phyloP scores from a whole-genome alignment of 2,113 vertebrate genomes.

The Pygoscelis antarcticus region DNA sequence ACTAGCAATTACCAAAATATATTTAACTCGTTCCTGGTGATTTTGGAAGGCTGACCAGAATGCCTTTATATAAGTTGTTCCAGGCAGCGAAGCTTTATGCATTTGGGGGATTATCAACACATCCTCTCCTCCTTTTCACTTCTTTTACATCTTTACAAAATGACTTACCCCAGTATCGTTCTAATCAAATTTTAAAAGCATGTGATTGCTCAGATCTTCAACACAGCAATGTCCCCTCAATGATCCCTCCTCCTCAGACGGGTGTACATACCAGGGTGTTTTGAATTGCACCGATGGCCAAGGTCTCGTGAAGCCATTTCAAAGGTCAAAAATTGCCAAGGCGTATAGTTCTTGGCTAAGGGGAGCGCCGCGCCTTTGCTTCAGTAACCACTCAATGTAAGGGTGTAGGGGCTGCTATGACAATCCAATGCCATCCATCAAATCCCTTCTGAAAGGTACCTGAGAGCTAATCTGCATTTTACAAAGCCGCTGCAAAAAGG shows the following conservation, averaged over 20 bases:
- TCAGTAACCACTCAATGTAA: not conserved
- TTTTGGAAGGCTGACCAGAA: not conserved
- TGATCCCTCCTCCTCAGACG: not conserved
- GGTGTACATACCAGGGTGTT: not conserved
- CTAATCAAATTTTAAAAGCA: not conserved
- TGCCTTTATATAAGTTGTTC: not conserved
- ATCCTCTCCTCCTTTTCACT: not conserved
- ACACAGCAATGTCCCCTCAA: not conserved
- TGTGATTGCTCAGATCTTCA: not conserved
- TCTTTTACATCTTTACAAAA: not conserved
- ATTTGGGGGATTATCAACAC: not conserved
- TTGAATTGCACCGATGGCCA: not conserved
- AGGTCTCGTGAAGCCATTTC: not conserved
- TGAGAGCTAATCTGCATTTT: not conserved
- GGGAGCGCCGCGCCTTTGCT: not conserved
- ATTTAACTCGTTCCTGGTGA: not conserved
- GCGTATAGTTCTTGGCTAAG: not conserved
- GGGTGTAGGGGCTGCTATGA: not conserved
- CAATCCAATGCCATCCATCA: not conserved
- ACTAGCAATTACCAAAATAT: not conserved
- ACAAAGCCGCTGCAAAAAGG: constrained; percentile 3
- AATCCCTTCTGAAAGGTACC: not conserved
- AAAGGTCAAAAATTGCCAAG: not conserved
- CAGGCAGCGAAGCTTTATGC: not conserved
- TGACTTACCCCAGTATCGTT: not conserved